Conservation (phyloP, 2,797 vertebrate genomes). For the Gambelia wislizenii region DNA sequence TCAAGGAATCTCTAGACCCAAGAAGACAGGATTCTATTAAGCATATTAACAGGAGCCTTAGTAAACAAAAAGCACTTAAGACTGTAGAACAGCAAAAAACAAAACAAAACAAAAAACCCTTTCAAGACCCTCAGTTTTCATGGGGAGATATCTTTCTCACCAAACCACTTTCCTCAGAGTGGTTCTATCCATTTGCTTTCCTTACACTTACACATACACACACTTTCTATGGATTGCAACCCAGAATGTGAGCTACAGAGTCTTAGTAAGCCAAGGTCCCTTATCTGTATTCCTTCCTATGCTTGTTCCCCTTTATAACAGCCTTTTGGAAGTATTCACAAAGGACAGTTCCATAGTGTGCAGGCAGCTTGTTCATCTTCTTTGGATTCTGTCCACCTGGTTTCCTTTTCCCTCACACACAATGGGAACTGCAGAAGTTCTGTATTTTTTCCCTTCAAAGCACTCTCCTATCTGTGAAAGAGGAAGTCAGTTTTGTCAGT, state of each 20-base stretch:
- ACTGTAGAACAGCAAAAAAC: rapidly evolving
- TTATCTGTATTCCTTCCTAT: slow-evolving; percentile 15
- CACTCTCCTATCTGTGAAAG: not conserved
- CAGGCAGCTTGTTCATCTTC: not conserved
- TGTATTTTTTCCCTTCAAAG: not conserved
- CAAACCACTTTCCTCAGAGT: not conserved
- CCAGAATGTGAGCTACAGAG: not conserved
- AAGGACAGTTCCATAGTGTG: not conserved
- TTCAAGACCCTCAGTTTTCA: slow-evolving; percentile 50
- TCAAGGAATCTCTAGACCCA: not conserved
- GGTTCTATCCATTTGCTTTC: not conserved
- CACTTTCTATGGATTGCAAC: not conserved
- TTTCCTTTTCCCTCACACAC: not conserved
- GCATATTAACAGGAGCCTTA: rapidly evolving
- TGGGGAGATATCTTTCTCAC: slow-evolving; percentile 22
- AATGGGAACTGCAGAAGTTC: not conserved
- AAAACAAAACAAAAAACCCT: too few relatives aligned
- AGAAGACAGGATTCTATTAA: not conserved
- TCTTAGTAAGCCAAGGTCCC: not conserved
- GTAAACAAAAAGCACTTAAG: rapidly evolving
- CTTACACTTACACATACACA: not conserved
- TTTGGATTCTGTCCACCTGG: not conserved
- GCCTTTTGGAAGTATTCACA: slow-evolving; percentile 15
- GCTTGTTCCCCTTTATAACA: rapidly evolving
- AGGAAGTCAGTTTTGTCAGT: not conserved